Evolutionary conservation across 1,140 invertebrate species (phyloP), one percentile per base, ranked within the genome.

Genomic region (Apis laboriosa): DNA sequence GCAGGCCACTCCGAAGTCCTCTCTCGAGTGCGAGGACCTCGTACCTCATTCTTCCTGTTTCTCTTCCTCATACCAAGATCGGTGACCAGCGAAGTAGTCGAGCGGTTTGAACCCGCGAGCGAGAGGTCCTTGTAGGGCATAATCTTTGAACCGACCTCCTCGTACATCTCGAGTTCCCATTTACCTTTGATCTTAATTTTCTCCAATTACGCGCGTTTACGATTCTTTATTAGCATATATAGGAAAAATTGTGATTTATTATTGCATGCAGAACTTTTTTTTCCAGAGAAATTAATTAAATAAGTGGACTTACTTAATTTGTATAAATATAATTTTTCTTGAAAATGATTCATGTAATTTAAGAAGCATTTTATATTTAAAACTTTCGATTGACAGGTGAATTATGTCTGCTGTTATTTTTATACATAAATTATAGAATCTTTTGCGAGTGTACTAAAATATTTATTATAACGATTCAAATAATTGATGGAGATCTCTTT

Each of bases 61-160:
- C 80, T 77, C 75, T 78, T 71, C 75, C 80, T 83, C 75, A 61
- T 83, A 78, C 80, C 80, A 28, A 77, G 80, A 77, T 77, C 80
- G 67, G 80, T 56, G 80, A 71, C 75, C 75, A 77, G 66, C 49
- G 75, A 63, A 76, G 72, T 73, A 80, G 77, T 58, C 67, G 77
- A 83, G 66, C 34, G 75, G 75, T 58, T 58, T 78, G 80, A 70
- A 77, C 75, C 66, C 66, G 64, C 56, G 75, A 76, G 63, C 49
- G 49, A 60, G 67, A 70, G 80, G 74, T 68, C 80, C 80, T 77
- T 83, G 80, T 83, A 83, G 67, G 80, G 80, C 80, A n/a, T 58
- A 83, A 83, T 83, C 80, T 83, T 83, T 83, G 80, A 83, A 83
- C 80, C 67, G 75, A 70, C 80, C 74, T 66, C 56, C 75, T 56